Conservation (phyloP, 2,888 invertebrate species). For the Ichneumoninae sp. region DNA sequence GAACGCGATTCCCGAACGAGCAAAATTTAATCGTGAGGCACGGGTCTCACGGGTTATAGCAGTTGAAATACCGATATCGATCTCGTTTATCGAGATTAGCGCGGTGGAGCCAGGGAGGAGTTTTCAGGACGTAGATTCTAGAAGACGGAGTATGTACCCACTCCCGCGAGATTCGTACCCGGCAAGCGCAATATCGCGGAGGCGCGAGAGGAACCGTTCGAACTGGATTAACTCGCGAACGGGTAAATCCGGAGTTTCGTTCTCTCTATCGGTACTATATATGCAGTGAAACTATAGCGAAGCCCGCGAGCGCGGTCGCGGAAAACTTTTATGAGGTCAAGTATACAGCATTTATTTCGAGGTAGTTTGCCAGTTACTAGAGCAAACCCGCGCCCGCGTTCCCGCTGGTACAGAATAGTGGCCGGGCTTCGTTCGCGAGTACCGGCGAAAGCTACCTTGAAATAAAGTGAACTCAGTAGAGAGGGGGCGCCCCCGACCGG, state of each 20-base stretch:
- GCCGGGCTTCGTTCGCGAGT: not conserved
- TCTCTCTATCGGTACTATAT: conserved; percentile 17
- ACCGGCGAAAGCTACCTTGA: conserved; percentile 58
- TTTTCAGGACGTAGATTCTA: not conserved
- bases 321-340: conserved; percentile 71
- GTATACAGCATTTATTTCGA: conserved; percentile 69
- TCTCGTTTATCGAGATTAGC: conserved; percentile 52
- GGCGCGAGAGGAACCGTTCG: conserved; percentile 49
- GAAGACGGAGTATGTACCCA: not conserved
- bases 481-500: conserved; percentile 45
- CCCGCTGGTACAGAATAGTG: not conserved
- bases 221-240: conserved; percentile 57
- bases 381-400: conserved; percentile 12
- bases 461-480: conserved; percentile 68
- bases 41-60: not conserved
- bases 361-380: conserved; percentile 57
- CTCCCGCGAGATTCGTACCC: conserved; percentile 27
- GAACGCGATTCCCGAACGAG: conserved; percentile 23
- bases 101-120: not conserved
- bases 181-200: not conserved
- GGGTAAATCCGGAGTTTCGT: conserved; percentile 47
- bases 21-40: conserved; percentile 37
- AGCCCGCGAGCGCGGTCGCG: conserved; percentile 45
- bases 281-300: not conserved
- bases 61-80: conserved; percentile 16